A percentile compares a stretch with the other conserved stretches of the same genome.
These are phyloP conservation scores for Apamea monoglypha DNA, from an alignment of 2,888 invertebrate genomes.

Conservation along the genomic window DNA sequence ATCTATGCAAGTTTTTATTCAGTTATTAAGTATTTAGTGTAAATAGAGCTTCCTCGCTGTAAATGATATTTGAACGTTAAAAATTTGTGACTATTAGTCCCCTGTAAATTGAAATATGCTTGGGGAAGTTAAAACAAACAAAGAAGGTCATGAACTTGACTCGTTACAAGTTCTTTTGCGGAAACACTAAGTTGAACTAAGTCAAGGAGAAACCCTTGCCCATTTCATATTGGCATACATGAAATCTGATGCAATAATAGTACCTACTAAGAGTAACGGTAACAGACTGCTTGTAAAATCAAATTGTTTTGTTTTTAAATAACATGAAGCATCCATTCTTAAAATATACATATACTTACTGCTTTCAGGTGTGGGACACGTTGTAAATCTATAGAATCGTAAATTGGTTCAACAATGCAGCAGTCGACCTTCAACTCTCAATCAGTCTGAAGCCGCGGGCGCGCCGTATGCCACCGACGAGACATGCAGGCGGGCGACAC, in stretches of 20 bases:
- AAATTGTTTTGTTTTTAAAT: background rate
- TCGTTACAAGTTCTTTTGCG: constrained; percentile 6
- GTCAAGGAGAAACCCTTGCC: constrained; percentile 12
- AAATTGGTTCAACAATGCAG: constrained; percentile 26
- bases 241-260: constrained; percentile 17
- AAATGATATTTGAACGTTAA: background rate
- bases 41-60: background rate
- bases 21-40: background rate
- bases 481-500: constrained; percentile 66
- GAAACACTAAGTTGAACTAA: constrained; percentile 10
- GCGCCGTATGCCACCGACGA: constrained; percentile 37
- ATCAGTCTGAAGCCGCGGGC: constrained; percentile 39
- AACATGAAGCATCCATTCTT: background rate
- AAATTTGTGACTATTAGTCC: background rate
- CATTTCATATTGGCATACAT: background rate
- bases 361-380: background rate
- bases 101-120: too few species aligned
- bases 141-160: too few species aligned
- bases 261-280: background rate
- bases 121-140: too few species aligned
- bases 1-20: background rate
- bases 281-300: background rate
- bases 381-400: constrained; percentile 23
- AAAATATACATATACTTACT: background rate
- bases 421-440: constrained; percentile 61